Conservation (phyloP, 2,797 vertebrate genomes). For the Todus mexicanus region DNA sequence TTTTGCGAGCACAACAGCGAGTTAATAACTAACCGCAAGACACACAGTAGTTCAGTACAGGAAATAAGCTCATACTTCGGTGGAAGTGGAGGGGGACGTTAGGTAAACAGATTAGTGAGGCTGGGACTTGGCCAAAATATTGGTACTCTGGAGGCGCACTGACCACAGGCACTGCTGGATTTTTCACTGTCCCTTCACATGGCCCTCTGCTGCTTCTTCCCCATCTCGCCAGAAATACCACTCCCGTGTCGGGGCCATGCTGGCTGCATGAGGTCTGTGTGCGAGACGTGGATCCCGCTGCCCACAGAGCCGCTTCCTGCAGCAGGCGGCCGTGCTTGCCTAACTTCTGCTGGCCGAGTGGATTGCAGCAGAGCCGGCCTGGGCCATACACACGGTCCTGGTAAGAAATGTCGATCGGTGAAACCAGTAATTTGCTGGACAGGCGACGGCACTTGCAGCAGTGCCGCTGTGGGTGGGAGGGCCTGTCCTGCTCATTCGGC, state of each 20-base stretch:
- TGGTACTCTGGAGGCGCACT: background rate
- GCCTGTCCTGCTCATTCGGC: background rate
- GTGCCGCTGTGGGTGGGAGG: background rate
- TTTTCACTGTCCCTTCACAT: background rate
- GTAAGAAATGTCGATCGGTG: rapidly evolving
- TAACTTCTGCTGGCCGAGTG: background rate
- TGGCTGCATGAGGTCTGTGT: background rate
- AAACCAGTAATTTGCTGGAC: background rate
- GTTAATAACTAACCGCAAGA: background rate
- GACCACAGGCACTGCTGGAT: background rate
- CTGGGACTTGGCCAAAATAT: background rate
- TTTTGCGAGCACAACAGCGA: background rate
- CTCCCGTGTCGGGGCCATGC: background rate
- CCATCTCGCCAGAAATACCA: background rate
- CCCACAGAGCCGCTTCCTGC: constrained; percentile 18
- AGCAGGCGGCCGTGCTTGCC: rapidly evolving
- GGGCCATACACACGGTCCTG: rapidly evolving
- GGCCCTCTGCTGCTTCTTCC: background rate
- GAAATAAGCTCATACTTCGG: constrained; percentile 10
- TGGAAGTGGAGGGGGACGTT: background rate
- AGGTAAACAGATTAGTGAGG: background rate
- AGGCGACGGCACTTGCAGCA: background rate
- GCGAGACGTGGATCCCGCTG: background rate
- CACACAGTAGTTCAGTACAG: background rate
- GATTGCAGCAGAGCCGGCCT: background rate